A percentile compares a stretch with the other conserved stretches of the same genome.
phyloP scores from a whole-genome alignment of 2,797 vertebrate species.

The Heteromormyrus szaboi region DNA sequence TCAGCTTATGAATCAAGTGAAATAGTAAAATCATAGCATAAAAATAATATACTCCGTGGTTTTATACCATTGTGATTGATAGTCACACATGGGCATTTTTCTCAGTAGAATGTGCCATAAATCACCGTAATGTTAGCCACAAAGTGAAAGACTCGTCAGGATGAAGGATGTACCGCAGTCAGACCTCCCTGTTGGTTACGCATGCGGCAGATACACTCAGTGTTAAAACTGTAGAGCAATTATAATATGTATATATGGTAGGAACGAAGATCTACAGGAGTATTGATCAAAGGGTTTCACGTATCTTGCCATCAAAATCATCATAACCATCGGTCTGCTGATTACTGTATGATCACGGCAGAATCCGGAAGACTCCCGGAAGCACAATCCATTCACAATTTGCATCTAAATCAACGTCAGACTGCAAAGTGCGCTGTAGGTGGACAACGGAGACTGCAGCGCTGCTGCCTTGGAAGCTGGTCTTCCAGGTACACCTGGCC shows the following conservation, averaged over 20 bases:
- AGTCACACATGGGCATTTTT: not conserved
- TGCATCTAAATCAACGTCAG: not conserved
- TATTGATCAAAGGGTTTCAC: not conserved
- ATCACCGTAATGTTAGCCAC: not conserved
- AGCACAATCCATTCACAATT: not conserved
- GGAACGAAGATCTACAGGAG: not conserved
- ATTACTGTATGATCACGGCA: not conserved
- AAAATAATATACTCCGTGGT: not conserved
- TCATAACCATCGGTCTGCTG: not conserved
- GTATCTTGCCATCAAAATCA: not conserved
- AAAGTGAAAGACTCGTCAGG: not conserved
- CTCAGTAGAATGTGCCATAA: not conserved
- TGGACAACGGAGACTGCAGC: not conserved
- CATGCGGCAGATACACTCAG: not conserved
- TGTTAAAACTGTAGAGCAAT: not conserved
- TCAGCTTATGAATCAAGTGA: not conserved
- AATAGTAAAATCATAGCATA: not conserved
- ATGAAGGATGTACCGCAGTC: not conserved
- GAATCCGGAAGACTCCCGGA: not conserved
- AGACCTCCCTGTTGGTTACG: not conserved
- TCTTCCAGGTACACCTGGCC: not conserved
- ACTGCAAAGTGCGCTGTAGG: not conserved
- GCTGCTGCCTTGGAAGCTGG: not conserved
- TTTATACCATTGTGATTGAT: not conserved
- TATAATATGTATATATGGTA: not conserved